Evolutionary conservation across 2,888 invertebrate genomes (phyloP).

Genomic region (Leptopilina syphax): DNA sequence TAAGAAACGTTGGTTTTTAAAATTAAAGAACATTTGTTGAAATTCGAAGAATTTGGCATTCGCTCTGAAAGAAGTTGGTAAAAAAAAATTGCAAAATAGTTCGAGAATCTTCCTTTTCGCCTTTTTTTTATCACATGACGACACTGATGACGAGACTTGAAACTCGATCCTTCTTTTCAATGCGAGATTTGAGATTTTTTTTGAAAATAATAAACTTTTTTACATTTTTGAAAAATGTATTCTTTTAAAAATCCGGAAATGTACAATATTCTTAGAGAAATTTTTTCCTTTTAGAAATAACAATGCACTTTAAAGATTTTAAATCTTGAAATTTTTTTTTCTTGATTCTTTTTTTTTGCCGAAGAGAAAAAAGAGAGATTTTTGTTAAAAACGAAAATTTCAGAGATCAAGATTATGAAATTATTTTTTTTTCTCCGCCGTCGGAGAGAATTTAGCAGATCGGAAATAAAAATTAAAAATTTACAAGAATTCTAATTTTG

Average conservation of each 20-base stretch:
- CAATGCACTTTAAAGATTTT: neutral
- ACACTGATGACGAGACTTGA: slow-evolving; percentile 42
- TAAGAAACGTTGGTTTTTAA: neutral
- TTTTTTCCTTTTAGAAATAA: neutral
- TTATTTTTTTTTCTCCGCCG: no score
- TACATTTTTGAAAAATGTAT: neutral
- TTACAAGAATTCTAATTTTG: no score
- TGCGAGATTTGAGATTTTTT: slow-evolving; percentile 17
- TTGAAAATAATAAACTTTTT: slow-evolving; percentile 43
- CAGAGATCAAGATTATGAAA: no score
- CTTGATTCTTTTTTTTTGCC: neutral
- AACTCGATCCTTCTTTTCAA: slow-evolving; percentile 26
- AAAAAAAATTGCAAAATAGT: slow-evolving; percentile 15
- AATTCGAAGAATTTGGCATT: neutral
- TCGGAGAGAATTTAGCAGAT: no score
- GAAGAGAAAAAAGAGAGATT: neutral
- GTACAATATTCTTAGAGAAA: neutral
- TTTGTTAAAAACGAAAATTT: no score
- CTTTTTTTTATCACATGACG: slow-evolving; percentile 45
- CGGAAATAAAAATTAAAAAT: no score
- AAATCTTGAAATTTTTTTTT: neutral
- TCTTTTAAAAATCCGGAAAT: slow-evolving; percentile 2
- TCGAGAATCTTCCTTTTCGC: slow-evolving; percentile 35
- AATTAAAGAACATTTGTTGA: neutral
- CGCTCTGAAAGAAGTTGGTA: slow-evolving; percentile 18